Evolutionary conservation across 2,888 invertebrate genomes (phyloP), one percentile per base, ranked within the genome.

Genomic region (Syrphus vitripennis): DNA sequence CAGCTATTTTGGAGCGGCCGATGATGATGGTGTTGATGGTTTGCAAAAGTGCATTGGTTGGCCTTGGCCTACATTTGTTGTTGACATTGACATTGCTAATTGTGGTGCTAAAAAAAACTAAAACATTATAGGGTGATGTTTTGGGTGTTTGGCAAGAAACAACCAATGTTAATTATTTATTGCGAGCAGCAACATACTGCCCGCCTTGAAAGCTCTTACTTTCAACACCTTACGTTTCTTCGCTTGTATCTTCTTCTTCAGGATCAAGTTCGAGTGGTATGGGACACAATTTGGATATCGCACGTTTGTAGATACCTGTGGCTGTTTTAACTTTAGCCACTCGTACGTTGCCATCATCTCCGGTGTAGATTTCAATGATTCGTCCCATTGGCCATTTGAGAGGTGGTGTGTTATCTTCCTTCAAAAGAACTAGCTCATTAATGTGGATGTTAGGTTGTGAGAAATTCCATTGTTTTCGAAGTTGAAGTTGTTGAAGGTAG

Each of bases 401-500:
- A 0, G 71, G 45, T 57, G 57, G 57, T 3, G 59, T 42, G 34
- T 72, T 74, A 1, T 76, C 76, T 37, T 70, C 61, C 29, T 50
- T 67, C n/a, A 77, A n/a, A 10, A 69, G 59, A n/a, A 69, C 65
- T 16, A 77, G 26, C 3, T 69, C 59, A n/a, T 50, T 69, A 2
- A 42, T 29, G 31, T 37, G 29, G 2, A 77, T 31, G 7, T 69
- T 77, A 2, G 59, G 40, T 50, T 50, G 29, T 10, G 59, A 57
- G 0, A 29, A 26, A 5, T 55, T 37, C 76, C 69, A 77, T 26
- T 76, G 3, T 26, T 34, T 59, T 5, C 76, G 45, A 48, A 12
- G 48, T 59, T 77, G 76, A 9, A 77, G 59, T 37, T 77, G 69
- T 10, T 48, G 67, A 12, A 69, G 16, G 14, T 77, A 77, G 16